These are phyloP conservation scores for Pocillopora verrucosa DNA, from an alignment of 64 coral and sea anemone species.

Conservation along the genomic window DNA sequence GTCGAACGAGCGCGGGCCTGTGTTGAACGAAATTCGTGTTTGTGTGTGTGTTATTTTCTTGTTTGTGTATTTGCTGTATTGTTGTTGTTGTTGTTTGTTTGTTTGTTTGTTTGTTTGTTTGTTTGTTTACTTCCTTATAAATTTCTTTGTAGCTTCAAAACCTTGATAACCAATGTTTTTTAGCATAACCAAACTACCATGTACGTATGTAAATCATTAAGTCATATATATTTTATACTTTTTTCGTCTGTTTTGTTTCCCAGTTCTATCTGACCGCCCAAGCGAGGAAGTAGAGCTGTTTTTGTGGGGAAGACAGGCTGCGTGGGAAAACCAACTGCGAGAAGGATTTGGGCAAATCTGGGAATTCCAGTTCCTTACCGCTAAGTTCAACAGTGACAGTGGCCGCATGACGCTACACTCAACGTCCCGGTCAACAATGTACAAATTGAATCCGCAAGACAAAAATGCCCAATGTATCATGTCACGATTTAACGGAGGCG, in stretches of 20 bases:
- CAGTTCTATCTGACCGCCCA: constrained; percentile 60
- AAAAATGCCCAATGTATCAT: constrained; percentile 24
- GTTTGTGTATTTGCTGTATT: too few relatives aligned
- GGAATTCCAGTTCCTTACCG: constrained; percentile 77
- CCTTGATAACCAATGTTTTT: too few relatives aligned
- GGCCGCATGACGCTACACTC: constrained; percentile 45
- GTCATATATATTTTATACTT: too few relatives aligned
- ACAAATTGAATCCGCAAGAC: constrained; percentile 38
- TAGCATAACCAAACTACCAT: too few relatives aligned
- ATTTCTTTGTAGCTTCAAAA: too few relatives aligned
- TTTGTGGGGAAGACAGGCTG: constrained; percentile 80
- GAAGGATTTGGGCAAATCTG: constrained; percentile 55
- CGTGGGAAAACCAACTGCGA: constrained; percentile 62
- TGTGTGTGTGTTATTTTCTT: too few relatives aligned
- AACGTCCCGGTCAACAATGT: constrained; percentile 74
- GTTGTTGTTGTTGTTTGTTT: too few relatives aligned
- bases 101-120: too few relatives aligned
- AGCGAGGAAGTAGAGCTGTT: constrained; percentile 53
- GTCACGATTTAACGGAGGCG: constrained; percentile 26
- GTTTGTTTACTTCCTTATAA: too few relatives aligned
- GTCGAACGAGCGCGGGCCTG: too few relatives aligned
- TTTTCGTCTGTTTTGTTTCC: not conserved
- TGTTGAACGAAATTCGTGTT: too few relatives aligned
- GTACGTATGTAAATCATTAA: too few relatives aligned
- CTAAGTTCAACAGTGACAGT: constrained; percentile 23